These are phyloP conservation scores for Cervus canadensis DNA, from an alignment of 2,113 vertebrate species.

Conservation along the genomic window DNA sequence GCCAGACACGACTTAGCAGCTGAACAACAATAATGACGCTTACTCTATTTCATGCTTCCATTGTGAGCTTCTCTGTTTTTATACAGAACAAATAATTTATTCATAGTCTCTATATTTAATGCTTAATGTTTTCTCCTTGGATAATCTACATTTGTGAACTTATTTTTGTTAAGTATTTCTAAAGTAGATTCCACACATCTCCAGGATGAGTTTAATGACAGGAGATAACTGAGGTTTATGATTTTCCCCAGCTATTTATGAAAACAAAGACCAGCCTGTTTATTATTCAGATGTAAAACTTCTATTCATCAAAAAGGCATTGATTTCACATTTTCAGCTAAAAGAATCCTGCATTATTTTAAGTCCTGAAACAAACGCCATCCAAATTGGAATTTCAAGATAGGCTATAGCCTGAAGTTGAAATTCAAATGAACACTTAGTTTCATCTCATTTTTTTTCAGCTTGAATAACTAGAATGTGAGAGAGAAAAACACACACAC, in stretches of 20 bases:
- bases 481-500: conserved; percentile 21
- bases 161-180: conserved; percentile 50
- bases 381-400: conserved; percentile 60
- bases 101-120: conserved; percentile 29
- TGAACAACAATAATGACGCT: neutral
- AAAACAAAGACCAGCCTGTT: conserved; percentile 59
- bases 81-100: conserved; percentile 33
- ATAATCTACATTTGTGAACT: conserved; percentile 41
- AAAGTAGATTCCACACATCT: conserved; percentile 13
- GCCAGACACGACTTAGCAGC: neutral
- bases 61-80: neutral
- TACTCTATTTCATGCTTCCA: neutral
- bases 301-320: conserved; percentile 61
- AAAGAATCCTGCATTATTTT: conserved; percentile 61
- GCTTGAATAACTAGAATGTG: neutral
- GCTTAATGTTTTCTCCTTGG: conserved; percentile 26
- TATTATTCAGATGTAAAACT: conserved; percentile 58
- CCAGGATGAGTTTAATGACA: conserved; percentile 46
- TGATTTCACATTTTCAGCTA: conserved; percentile 59
- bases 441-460: neutral
- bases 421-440: conserved; percentile 46
- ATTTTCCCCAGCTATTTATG: conserved; percentile 52
- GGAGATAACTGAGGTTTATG: conserved; percentile 43
- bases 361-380: conserved; percentile 57
- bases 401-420: neutral